A percentile compares a stretch with the other conserved stretches of the same genome.
These are phyloP conservation scores for Phrynosoma platyrhinos DNA, from an alignment of 2,113 vertebrate genomes.

Conservation along the genomic window DNA sequence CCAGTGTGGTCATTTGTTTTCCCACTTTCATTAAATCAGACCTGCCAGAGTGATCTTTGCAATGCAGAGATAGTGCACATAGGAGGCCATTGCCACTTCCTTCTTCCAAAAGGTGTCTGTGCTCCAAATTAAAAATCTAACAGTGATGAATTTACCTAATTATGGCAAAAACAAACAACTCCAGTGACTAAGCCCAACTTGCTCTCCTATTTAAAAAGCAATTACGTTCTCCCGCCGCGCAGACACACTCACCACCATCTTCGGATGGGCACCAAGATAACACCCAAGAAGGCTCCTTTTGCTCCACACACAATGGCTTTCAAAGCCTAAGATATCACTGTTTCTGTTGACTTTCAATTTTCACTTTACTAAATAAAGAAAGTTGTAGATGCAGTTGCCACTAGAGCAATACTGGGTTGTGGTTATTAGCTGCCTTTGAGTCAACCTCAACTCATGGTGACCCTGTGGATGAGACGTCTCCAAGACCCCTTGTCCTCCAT, in stretches of 20 bases:
- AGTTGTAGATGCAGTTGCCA: slow-evolving; percentile 28
- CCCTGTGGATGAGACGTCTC: too few relatives aligned
- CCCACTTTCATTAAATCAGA: neutral
- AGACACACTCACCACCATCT: neutral
- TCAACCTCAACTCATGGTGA: too few relatives aligned
- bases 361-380: slow-evolving; percentile 46
- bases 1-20: neutral
- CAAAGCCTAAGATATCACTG: slow-evolving; percentile 52
- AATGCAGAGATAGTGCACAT: slow-evolving; percentile 30
- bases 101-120: slow-evolving; percentile 39
- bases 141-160: slow-evolving; percentile 83
- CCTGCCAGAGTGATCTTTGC: neutral
- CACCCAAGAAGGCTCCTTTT: slow-evolving; percentile 44
- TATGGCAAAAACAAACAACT: slow-evolving; percentile 79
- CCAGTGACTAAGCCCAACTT: slow-evolving; percentile 58
- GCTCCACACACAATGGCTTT: slow-evolving; percentile 40
- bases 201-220: slow-evolving; percentile 57
- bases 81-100: neutral
- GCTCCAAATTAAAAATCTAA: slow-evolving; percentile 69
- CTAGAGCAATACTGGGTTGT: neutral
- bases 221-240: slow-evolving; percentile 13
- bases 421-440: too few relatives aligned
- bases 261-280: neutral
- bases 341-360: slow-evolving; percentile 46
- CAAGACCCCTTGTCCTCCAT: too few relatives aligned